Evolutionary conservation across 2,113 vertebrate species (phyloP), one percentile per base, ranked within the genome.

Genomic region (Galeopterus variegatus): DNA sequence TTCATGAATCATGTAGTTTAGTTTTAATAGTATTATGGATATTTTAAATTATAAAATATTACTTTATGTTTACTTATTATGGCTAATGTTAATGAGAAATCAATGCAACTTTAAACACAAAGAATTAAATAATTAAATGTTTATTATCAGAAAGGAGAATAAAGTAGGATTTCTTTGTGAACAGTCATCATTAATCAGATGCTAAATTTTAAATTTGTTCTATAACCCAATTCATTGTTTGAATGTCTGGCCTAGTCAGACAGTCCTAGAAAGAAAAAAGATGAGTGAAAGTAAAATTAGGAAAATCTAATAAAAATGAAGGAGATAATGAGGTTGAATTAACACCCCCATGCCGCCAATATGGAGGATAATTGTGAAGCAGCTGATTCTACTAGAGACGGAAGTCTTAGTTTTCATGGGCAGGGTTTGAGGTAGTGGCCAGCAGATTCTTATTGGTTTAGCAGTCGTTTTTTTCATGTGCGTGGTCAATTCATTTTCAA

Each of bases 211-310:
- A 26, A 87, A 9, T 80, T 70, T 83, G 3, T 88, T 73, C 17
- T 79, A 0, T 91, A n/a, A 80, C 31, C 13, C 50, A 80, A 0
- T 67, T 36, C n/a, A 56, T 62, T 92, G 13, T 79, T 84, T 82
- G 41, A 64, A 86, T 7, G 26, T 75, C 14, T 93, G 8, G 18
- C 14, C n/a, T 54, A 28, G 12, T 83, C 31, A 69, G 36, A 48
- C 50, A 69, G 41, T 88, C 62, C 31, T 58, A 82, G 65, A 90
- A 81, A 62, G 14, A 93, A 89, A 89, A 80, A 80, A 50, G 79
- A 45, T 45, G 18, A 41, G 13, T 58, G 65, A 64, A 81, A 45
- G 21, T 72, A 58, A 89, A 92, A 65, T 85, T 58, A 73, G 67
- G 48, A 50, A 64, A 85, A 67, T 90, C 18, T 52, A 82, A 24